Evolutionary conservation across 2,797 vertebrate genomes (phyloP).

Genomic region (Halcyon leucocephala): DNA sequence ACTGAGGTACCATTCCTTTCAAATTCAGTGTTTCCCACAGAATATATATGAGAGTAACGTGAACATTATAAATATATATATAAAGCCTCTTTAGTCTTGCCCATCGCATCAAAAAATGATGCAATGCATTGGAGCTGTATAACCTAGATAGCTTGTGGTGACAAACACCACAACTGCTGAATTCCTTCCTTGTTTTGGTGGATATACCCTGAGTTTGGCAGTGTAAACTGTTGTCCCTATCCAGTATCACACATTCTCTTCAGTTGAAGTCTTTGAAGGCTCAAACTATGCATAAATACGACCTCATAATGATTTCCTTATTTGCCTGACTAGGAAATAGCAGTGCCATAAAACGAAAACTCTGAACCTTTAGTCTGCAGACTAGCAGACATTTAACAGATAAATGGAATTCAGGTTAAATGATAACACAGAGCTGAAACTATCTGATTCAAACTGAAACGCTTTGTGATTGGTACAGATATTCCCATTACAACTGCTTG

Average conservation of each 20-base stretch:
- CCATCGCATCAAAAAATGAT: not conserved
- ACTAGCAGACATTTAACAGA: not conserved
- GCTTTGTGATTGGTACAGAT: not conserved
- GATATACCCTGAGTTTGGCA: not conserved
- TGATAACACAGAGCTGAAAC: not conserved
- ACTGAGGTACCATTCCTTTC: not conserved
- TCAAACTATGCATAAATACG: not conserved
- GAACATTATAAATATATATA: not conserved
- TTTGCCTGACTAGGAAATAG: not conserved
- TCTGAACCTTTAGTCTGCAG: not conserved
- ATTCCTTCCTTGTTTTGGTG: not conserved
- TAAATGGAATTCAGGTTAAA: conserved; percentile 2
- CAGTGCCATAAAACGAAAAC: not conserved
- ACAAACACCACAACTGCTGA: not conserved
- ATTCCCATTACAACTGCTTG: not conserved
- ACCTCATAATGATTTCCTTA: not conserved
- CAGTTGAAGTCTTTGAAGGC: not conserved
- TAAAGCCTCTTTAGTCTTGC: not conserved
- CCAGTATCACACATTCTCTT: not conserved
- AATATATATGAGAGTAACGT: no score
- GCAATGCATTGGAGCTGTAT: not conserved
- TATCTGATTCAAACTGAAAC: not conserved
- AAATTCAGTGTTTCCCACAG: not conserved
- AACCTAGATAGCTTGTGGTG: not conserved
- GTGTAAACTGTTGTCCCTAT: not conserved